These are phyloP conservation scores for Ostrea edulis DNA, from an alignment of 1,140 invertebrate genomes.

Conservation along the genomic window DNA sequence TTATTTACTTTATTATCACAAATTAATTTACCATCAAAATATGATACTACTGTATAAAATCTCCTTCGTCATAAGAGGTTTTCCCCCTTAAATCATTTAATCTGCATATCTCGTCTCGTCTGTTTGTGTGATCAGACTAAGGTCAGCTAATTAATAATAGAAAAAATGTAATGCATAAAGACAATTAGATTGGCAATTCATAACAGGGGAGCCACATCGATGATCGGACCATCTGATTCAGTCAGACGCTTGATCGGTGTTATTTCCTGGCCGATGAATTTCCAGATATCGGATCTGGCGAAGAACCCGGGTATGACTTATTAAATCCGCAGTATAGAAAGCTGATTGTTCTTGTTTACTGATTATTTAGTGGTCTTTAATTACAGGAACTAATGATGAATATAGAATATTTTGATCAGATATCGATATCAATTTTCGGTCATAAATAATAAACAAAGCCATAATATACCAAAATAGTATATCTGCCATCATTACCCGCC, in stretches of 20 bases:
- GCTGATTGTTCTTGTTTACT: slow-evolving; percentile 12
- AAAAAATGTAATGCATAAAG: background rate
- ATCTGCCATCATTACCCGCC: background rate
- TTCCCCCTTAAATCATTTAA: background rate
- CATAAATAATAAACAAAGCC: background rate
- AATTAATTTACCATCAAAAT: too few relatives aligned
- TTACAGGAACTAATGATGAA: background rate
- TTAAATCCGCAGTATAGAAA: background rate
- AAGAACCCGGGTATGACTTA: slow-evolving; percentile 8
- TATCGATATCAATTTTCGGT: background rate
- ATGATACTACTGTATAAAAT: background rate
- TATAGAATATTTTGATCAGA: background rate
- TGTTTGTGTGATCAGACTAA: background rate
- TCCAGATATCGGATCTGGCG: background rate
- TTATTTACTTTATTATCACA: too few relatives aligned
- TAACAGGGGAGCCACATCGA: slow-evolving; percentile 2
- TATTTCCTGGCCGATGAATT: slow-evolving; percentile 20
- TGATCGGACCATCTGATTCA: background rate
- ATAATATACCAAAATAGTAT: background rate
- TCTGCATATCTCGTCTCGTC: background rate
- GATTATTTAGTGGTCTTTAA: background rate
- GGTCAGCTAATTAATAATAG: background rate
- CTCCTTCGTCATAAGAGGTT: background rate
- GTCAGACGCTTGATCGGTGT: background rate
- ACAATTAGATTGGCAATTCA: background rate